phyloP scores from a whole-genome alignment of 2,888 invertebrate genomes.

The Pachliopta kotzebuea region DNA sequence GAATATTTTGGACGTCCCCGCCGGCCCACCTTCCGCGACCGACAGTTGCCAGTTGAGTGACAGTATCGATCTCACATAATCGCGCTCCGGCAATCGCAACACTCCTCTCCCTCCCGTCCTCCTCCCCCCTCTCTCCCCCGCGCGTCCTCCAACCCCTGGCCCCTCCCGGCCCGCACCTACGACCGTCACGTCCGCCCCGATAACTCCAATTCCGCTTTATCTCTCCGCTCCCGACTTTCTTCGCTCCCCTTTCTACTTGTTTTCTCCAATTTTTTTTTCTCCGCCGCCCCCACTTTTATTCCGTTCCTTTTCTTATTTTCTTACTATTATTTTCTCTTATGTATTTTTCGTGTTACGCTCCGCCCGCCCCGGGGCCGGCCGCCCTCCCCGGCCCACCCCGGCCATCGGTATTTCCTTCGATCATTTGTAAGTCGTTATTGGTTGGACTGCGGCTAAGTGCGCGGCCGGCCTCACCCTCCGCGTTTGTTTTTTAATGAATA shows the following conservation, averaged over 20 bases:
- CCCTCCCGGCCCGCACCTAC: slow-evolving; percentile 59
- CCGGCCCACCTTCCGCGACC: slow-evolving; percentile 32
- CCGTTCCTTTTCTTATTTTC: slow-evolving; percentile 69
- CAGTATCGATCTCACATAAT: slow-evolving; percentile 77
- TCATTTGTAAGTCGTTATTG: slow-evolving; percentile 74
- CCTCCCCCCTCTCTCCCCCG: background rate
- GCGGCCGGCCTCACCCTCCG: slow-evolving; percentile 11
- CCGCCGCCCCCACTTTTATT: slow-evolving; percentile 69
- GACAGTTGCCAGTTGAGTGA: slow-evolving; percentile 56
- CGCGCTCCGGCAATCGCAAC: slow-evolving; percentile 56
- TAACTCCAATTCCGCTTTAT: slow-evolving; percentile 80
- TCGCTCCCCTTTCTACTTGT: slow-evolving; percentile 77
- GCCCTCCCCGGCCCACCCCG: slow-evolving; percentile 43
- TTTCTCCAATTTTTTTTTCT: slow-evolving; percentile 69
- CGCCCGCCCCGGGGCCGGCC: slow-evolving; percentile 42
- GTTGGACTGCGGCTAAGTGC: slow-evolving; percentile 70
- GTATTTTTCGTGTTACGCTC: slow-evolving; percentile 75
- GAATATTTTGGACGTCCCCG: slow-evolving; percentile 4
- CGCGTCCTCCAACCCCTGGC: background rate
- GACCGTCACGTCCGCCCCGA: slow-evolving; percentile 70
- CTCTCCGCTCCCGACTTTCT: slow-evolving; percentile 70
- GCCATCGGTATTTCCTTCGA: slow-evolving; percentile 59
- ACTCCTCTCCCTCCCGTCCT: background rate
- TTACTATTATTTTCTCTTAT: slow-evolving; percentile 76
- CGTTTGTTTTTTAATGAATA: slow-evolving; percentile 70